Percentiles rank a stretch among this genome's conserved stretches.
These are phyloP conservation scores for Bovichtus diacanthus DNA, from an alignment of 2,797 vertebrate genomes.

Conservation along the genomic window DNA sequence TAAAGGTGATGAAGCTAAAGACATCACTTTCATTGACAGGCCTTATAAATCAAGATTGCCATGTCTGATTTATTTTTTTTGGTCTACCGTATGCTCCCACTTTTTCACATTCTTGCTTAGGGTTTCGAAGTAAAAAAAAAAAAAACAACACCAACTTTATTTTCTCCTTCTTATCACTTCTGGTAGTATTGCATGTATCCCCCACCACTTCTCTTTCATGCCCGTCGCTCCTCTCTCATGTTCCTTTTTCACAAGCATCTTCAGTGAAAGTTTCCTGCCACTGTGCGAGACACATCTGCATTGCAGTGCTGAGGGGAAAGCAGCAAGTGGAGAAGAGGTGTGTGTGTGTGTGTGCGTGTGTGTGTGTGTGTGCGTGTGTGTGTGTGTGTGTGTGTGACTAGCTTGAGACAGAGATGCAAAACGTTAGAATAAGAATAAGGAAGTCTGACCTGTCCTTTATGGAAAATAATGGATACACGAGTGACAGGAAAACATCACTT, in stretches of 20 bases:
- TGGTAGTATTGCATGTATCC: conserved; percentile 14
- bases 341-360: too few species aligned
- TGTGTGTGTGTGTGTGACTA: too few species aligned
- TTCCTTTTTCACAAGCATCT: conserved; percentile 56
- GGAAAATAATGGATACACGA: conserved; percentile 58
- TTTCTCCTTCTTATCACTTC: conserved; percentile 21
- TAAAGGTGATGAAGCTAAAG: conserved; percentile 54
- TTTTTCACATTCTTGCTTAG: conserved; percentile 7
- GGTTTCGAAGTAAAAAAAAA: conserved; percentile 2
- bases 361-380: too few species aligned
- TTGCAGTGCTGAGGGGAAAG: conserved; percentile 80
- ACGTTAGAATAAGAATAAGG: conserved; percentile 10
- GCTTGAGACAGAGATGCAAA: conserved; percentile 34
- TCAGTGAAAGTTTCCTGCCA: conserved; percentile 70
- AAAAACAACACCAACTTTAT: too few species aligned
- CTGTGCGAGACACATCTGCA: conserved; percentile 82
- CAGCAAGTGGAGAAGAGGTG: conserved; percentile 42
- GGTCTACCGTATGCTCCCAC: conserved; percentile 46
- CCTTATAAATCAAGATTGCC: conserved; percentile 66
- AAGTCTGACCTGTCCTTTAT: conserved; percentile 60
- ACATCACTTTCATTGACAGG: conserved; percentile 51
- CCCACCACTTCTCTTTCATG: conserved; percentile 34
- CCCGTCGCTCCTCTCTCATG: conserved; percentile 37
- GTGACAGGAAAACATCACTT: conserved; percentile 58
- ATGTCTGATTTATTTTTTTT: conserved; percentile 26